phyloP scores from a whole-genome alignment of 2,113 vertebrate genomes.

The Xiphophorus maculatus region DNA sequence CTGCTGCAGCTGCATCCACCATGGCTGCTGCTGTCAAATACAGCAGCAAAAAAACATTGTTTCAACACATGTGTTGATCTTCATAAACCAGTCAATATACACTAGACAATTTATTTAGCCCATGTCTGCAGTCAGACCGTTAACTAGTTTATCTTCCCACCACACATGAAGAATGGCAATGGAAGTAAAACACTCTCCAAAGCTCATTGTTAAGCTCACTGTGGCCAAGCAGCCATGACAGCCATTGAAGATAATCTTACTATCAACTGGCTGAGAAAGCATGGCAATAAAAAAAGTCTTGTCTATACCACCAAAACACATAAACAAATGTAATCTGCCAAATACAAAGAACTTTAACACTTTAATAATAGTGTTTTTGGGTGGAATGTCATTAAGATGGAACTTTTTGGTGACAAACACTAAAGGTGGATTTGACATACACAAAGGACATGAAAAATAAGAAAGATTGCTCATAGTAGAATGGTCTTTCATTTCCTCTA shows the following conservation, averaged over 20 bases:
- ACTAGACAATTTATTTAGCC: not conserved
- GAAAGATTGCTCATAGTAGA: too few relatives aligned
- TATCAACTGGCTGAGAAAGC: not conserved
- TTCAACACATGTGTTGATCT: not conserved
- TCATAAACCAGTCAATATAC: not conserved
- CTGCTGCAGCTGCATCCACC: slow-evolving; percentile 82
- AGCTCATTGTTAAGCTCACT: too few relatives aligned
- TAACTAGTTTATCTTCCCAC: not conserved
- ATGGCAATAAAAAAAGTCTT: not conserved
- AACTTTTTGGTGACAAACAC: too few relatives aligned
- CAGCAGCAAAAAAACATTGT: not conserved
- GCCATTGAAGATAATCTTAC: too few relatives aligned
- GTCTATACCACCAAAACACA: not conserved
- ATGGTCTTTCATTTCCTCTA: too few relatives aligned
- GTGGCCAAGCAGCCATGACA: not conserved
- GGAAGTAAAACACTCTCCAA: too few relatives aligned
- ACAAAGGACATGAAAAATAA: too few relatives aligned
- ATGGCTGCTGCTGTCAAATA: slow-evolving; percentile 45
- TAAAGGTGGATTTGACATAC: too few relatives aligned
- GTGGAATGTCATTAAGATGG: too few relatives aligned
- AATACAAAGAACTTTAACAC: not conserved
- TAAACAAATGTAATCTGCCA: not conserved
- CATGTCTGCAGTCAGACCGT: not conserved
- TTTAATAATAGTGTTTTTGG: not conserved
- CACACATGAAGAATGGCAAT: too few relatives aligned